Evolutionary conservation across 2,888 invertebrate genomes (phyloP), one percentile per base, ranked within the genome.

Genomic region (Drosophila anomalipes): DNA sequence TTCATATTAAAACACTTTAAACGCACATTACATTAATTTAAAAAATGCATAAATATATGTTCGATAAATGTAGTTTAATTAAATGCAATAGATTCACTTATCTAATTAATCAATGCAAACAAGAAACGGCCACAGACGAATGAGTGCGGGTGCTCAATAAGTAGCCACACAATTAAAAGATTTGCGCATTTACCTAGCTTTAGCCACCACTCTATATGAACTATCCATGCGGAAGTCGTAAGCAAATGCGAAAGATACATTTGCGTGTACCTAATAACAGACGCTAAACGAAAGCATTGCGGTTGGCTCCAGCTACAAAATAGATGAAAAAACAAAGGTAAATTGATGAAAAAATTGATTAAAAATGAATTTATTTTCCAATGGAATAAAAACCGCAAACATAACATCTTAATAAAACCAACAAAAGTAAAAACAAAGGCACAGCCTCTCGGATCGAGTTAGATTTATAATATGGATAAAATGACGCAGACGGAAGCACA

Each of bases 201-300:
- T 26, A 6, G 22, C 44, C 37, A 39, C n/a, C 53, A 5, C 28
- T 26, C 41, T 19, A 12, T 0, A n/a, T n/a, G 3, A 41, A 19
- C 16, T n/a, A 32, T 19, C 41, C 39, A 86, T 63, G 67, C 80
- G 90, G 85, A 85, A 85, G 74, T 85, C 70, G 39, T 16, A 70
- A 73, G 52, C 59, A 51, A 59, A 69, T 35, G 39, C 57, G 47
- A 65, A 75, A 83, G 65, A 69, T 68, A 61, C 66, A 79, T 86
- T 76, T 76, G 79, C 86, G 86, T 89, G 83, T 70, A 51, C 61
- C 74, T 79, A 84, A 85, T 82, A 82, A 79, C 68, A 87, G 68
- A 57, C 73, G 89, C 73, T 82, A 85, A 85, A 75, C 77, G 89
- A 80, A 76, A 61, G 70, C 70, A 74, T 76, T 75, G 86, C 58